Conservation (phyloP, 2,113 vertebrate genomes). For the Oryzias woworae region DNA sequence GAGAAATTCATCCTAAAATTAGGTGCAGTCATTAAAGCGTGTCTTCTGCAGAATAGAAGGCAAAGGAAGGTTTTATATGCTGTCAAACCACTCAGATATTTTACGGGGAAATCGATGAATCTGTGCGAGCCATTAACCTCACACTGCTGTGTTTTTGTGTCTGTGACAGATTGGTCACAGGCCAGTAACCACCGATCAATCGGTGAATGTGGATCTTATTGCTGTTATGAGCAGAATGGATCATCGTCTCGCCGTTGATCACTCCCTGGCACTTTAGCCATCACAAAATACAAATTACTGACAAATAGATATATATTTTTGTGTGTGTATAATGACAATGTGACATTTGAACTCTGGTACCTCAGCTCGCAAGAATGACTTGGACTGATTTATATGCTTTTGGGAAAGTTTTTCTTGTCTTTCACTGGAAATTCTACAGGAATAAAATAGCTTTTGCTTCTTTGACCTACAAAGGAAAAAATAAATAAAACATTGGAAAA, state of each 20-base stretch:
- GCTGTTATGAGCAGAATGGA: neutral
- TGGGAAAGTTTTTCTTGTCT: too few relatives aligned
- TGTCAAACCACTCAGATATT: conserved; percentile 12
- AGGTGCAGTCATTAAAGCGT: conserved; percentile 34
- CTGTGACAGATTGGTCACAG: conserved; percentile 3
- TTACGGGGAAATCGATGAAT: conserved; percentile 24
- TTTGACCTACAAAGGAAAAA: too few relatives aligned
- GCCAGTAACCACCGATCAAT: conserved; percentile 11
- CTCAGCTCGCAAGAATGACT: too few relatives aligned
- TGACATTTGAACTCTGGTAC: too few relatives aligned
- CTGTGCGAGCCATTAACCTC: conserved; percentile 26
- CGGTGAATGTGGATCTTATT: conserved; percentile 1
- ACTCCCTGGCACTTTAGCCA: too few relatives aligned
- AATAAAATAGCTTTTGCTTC: too few relatives aligned
- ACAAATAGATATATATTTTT: too few relatives aligned
- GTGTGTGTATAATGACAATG: too few relatives aligned
- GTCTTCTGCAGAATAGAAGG: conserved; percentile 6
- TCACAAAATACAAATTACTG: too few relatives aligned
- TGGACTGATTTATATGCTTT: too few relatives aligned
- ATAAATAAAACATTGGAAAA: too few relatives aligned
- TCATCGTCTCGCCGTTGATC: neutral
- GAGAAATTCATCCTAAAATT: conserved; percentile 18
- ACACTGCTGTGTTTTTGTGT: conserved; percentile 2
- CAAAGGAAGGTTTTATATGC: conserved; percentile 1
- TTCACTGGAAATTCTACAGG: too few relatives aligned